Base-by-base conservation (phyloP, 2,888 invertebrate species). In the Caenorhabditis sinica region DNA sequence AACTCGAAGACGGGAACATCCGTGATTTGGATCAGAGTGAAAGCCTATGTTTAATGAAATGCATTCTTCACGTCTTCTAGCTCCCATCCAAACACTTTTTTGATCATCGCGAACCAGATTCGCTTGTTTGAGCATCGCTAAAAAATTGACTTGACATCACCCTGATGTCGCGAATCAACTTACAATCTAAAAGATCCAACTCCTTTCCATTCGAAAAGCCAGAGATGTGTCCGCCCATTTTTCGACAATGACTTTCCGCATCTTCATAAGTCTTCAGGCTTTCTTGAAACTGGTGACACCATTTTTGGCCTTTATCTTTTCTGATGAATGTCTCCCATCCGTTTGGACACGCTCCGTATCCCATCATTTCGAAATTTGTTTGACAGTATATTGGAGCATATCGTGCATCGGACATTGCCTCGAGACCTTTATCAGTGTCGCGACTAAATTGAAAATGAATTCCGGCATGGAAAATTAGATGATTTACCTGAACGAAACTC, bases 341-440 rank as follows among this genome's bases (percentile, higher is more conserved):
- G 13, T 5, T 1, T 1, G 45, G 36, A 25, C 73, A 73, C 23
- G 15, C 36, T 1, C 36, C 63, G 17, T 63, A 73, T 2, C 8
- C 25, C 13, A n/a, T 11, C 0, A 3, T 36, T 9, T 63, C 73
- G 9, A 73, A 73, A 9, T 17, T 61, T 0, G 73, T 51, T 51
- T 73, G 61, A 51, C 73, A 73, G 40, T 73, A 73, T 0, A 73
- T 51, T 0, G 73, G 73, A 25, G 61, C 73, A n/a, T 23, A 23
- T 3, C 61, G 30, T 8, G 73, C 73, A 63, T 73, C 73, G 0
- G 73, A 73, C 73, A 73, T 73, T 17, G 60, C 40, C 33, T 73
- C 73, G 9, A 73, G 63, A 25, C 63, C 51, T 13, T 11, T 28
- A 11, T 66, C 56, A 23, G 17, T 9, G 4, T 23, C 15, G 9